These are phyloP conservation scores for Fulmarus glacialis DNA, from an alignment of 2,113 vertebrate species.

Conservation along the genomic window DNA sequence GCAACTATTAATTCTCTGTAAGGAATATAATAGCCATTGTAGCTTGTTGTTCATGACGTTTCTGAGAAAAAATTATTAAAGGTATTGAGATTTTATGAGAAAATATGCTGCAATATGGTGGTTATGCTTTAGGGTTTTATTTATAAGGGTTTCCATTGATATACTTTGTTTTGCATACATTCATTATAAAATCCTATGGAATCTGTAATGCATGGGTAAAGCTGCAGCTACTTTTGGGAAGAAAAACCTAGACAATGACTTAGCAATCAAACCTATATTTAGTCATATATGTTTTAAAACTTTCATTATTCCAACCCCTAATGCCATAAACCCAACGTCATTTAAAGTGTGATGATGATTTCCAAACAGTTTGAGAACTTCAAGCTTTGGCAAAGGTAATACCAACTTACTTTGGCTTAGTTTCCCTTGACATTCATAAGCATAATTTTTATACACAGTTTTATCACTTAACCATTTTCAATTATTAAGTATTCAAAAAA, in stretches of 20 bases:
- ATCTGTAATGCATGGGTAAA: neutral
- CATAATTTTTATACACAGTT: neutral
- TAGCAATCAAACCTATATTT: neutral
- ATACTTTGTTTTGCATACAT: neutral
- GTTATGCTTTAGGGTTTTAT: neutral
- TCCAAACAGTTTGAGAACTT: neutral
- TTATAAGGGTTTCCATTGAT: neutral
- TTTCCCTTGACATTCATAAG: neutral
- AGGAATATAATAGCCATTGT: neutral
- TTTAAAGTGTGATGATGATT: neutral
- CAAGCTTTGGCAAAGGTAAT: neutral
- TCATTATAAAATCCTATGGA: neutral
- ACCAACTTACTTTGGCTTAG: neutral
- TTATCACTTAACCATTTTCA: neutral
- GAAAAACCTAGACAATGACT: neutral
- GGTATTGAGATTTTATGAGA: neutral
- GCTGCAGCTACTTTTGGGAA: neutral
- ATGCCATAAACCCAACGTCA: neutral
- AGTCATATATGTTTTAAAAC: neutral
- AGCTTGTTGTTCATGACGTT: neutral
- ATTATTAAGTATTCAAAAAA: neutral
- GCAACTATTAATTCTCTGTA: neutral
- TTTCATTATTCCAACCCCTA: neutral
- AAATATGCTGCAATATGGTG: neutral
- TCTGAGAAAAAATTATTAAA: neutral